Evolutionary conservation across 2,113 vertebrate species (phyloP).

Genomic region (Corvus hawaiiensis): DNA sequence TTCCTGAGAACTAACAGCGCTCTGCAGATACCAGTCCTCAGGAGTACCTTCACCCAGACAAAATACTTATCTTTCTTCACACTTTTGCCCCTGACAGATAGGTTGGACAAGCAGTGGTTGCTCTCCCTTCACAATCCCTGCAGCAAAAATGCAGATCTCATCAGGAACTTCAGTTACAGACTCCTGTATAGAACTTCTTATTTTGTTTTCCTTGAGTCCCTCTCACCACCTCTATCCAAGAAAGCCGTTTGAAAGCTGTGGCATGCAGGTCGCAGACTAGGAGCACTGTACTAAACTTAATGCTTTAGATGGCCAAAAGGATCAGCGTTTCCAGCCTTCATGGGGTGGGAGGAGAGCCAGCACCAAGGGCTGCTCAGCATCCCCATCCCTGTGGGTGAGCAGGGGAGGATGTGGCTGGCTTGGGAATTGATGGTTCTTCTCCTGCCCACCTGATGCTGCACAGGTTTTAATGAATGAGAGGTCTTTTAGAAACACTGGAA

Average conservation of each 20-base stretch:
- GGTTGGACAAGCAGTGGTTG: not conserved
- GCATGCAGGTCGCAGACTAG: no score
- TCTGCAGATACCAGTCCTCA: not conserved
- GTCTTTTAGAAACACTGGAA: not conserved
- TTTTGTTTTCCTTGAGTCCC: not conserved
- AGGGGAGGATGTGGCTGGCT: not conserved
- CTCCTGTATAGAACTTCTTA: not conserved
- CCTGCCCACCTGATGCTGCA: not conserved
- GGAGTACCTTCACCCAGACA: not conserved
- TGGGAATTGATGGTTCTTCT: accelerated
- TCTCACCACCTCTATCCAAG: not conserved
- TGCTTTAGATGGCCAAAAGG: not conserved
- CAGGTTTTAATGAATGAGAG: not conserved
- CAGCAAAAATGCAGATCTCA: not conserved
- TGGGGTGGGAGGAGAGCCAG: not conserved
- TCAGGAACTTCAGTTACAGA: not conserved
- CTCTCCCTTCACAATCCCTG: not conserved
- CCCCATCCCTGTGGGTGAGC: not conserved
- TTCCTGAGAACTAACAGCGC: not conserved
- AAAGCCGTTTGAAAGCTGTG: not conserved
- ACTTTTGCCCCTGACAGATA: not conserved
- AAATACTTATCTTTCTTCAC: not conserved
- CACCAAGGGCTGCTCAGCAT: not conserved
- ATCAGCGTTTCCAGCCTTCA: not conserved
- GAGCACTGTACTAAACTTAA: not conserved